phyloP scores from a whole-genome alignment of 2,888 invertebrate genomes.

The Xanthostigma xanthostigma region DNA sequence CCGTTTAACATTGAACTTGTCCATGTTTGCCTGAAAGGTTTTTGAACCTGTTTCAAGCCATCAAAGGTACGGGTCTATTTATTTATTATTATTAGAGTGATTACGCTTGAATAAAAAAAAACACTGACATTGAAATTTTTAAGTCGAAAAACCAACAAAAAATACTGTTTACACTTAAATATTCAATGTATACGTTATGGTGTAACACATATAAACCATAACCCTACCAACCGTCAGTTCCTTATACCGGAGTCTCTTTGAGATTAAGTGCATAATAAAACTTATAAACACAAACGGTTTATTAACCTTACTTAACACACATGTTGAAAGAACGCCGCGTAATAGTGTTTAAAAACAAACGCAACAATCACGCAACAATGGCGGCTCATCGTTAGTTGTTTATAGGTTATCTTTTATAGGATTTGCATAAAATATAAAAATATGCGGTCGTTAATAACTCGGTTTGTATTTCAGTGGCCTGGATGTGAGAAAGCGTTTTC shows the following conservation, averaged over 20 bases:
- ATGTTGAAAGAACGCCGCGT: neutral
- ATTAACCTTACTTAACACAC: neutral
- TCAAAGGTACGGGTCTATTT: neutral
- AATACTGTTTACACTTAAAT: no score
- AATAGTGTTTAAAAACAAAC: no score
- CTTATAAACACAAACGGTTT: neutral
- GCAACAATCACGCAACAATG: no score
- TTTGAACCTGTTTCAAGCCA: constrained; percentile 1
- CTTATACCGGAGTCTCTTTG: no score
- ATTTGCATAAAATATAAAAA: neutral
- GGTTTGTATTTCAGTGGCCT: constrained; percentile 53
- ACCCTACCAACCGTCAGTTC: no score
- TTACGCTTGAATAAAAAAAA: neutral
- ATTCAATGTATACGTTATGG: no score
- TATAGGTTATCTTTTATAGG: no score
- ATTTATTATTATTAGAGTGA: neutral
- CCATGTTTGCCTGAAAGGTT: no score
- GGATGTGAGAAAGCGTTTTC: constrained; percentile 95
- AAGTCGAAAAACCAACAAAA: no score
- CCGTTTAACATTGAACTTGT: no score
- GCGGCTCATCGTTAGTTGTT: no score
- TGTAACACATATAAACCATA: no score
- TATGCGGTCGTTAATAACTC: neutral
- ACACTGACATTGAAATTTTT: neutral
- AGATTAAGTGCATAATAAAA: neutral